Evolutionary conservation across 2,888 invertebrate genomes (phyloP), one percentile per base, ranked within the genome.

Genomic region (Drosophila buzzatii): DNA sequence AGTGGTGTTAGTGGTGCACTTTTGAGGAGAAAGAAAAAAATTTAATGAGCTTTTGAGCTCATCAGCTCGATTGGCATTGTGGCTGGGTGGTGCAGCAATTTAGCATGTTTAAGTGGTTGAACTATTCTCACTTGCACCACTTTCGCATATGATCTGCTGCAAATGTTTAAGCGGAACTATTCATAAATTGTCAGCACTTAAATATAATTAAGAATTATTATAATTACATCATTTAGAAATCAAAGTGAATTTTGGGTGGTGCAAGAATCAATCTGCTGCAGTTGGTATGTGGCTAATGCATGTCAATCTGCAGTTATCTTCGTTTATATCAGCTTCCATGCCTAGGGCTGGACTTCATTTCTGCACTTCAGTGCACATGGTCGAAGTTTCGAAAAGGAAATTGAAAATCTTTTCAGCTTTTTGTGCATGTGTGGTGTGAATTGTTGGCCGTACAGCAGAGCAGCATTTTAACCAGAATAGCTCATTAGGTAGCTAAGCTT

Each of bases 401-500:
- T n/a, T 16, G 14, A 2, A 45, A 45, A 45, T 45, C 20, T 23
- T 20, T 27, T 0, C 27, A 47, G 3, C 27, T 14, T 8, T 1
- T 47, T 7, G 31, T n/a, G 1, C 6, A 12, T n/a, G 31, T n/a
- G 31, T 49, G 49, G 49, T n/a, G 27, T 33, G 9, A 16, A 16
- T 33, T 4, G 18, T 33, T 47, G 4, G 0, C 12, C 20, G 12
- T 9, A 3, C 9, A 8, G 7, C 23, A 4, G 8, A 9, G 33
- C 31, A 51, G 33, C 51, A 52, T 35, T 20, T 12, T 14, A 35
- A 3, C 18, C 10, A 7, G 33, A 2, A 35, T 12, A 18, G 6
- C 35, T 35, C 51, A 52, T 52, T 52, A 35, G 33, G 33, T 18
- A 35, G 35, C 35, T 52, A 35, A 52, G 31, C 18, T 6, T 33